Evolutionary conservation across 2,888 invertebrate species (phyloP).

Genomic region (Campoplex nolae): DNA sequence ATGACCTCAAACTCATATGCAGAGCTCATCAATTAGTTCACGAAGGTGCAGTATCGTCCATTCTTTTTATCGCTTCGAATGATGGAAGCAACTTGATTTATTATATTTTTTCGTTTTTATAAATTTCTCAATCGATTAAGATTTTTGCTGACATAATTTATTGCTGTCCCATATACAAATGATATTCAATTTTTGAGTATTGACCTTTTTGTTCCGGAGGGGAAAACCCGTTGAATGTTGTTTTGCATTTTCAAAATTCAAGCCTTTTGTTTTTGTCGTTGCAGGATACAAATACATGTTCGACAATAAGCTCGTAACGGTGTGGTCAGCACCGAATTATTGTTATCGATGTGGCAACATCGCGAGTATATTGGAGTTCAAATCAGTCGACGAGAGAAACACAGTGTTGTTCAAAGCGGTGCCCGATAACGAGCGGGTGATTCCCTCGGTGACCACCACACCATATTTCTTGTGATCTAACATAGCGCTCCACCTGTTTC

Average conservation of each 20-base stretch:
- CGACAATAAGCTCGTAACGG: conserved; percentile 97
- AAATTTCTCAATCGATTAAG: no score
- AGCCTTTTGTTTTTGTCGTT: background rate
- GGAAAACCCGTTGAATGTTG: no score
- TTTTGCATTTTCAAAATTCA: background rate
- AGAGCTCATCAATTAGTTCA: conserved; percentile 99
- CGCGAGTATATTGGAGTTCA: conserved; percentile 97
- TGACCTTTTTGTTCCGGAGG: no score
- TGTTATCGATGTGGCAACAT: conserved; percentile 99
- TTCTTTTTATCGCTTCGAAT: conserved; percentile 1
- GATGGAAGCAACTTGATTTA: no score
- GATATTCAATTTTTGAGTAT: no score
- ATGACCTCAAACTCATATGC: conserved; percentile 96
- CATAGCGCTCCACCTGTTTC: conserved; percentile 77
- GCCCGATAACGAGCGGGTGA: conserved; percentile 96
- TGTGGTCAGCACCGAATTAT: conserved; percentile 99
- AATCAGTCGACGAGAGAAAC: conserved; percentile 90
- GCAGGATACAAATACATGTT: conserved; percentile 99
- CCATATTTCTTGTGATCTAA: conserved; percentile 96
- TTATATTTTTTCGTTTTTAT: background rate
- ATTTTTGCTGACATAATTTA: no score
- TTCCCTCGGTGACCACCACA: conserved; percentile 96
- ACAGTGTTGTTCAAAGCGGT: conserved; percentile 98
- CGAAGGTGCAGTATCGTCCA: conserved; percentile 90
- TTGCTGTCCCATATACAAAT: no score